A percentile compares a stretch with the other conserved stretches of the same genome.
Conservation (phyloP, 2,888 invertebrate genomes). For the Allolobophora icterica region DNA sequence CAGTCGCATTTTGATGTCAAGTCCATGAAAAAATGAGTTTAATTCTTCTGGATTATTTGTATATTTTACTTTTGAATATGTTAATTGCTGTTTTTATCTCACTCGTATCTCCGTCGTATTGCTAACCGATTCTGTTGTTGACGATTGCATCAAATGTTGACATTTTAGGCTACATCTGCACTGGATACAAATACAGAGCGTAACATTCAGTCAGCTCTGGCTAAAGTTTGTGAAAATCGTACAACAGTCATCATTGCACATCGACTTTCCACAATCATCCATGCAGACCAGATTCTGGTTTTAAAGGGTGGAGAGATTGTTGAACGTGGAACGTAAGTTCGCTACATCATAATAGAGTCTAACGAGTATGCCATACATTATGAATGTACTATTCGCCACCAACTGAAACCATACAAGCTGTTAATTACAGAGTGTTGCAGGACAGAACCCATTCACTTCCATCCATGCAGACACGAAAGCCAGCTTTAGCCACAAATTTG, state of each 20-base stretch:
- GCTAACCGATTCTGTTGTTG: neutral
- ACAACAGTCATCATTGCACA: constrained; percentile 95
- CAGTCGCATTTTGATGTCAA: no score
- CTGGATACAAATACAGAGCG: constrained; percentile 93
- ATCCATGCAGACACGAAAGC: no score
- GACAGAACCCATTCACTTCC: no score
- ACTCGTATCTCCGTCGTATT: neutral
- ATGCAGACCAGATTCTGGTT: constrained; percentile 92
- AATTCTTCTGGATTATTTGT: no score
- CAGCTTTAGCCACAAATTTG: no score
- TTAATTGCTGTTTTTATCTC: neutral
- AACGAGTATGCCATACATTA: neutral
- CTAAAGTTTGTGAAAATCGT: constrained; percentile 80
- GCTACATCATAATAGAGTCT: neutral
- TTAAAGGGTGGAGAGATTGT: constrained; percentile 87
- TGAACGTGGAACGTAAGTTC: constrained; percentile 81
- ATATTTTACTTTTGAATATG: neutral
- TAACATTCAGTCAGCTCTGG: constrained; percentile 81
- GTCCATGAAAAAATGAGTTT: no score
- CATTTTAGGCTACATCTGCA: constrained; percentile 73
- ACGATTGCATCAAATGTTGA: neutral
- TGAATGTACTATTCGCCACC: neutral
- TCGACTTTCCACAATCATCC: constrained; percentile 86
- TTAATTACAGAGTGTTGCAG: no score
- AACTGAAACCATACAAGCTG: neutral